These are phyloP conservation scores for Vicugna pacos DNA, from an alignment of 2,113 vertebrate genomes.

Conservation along the genomic window DNA sequence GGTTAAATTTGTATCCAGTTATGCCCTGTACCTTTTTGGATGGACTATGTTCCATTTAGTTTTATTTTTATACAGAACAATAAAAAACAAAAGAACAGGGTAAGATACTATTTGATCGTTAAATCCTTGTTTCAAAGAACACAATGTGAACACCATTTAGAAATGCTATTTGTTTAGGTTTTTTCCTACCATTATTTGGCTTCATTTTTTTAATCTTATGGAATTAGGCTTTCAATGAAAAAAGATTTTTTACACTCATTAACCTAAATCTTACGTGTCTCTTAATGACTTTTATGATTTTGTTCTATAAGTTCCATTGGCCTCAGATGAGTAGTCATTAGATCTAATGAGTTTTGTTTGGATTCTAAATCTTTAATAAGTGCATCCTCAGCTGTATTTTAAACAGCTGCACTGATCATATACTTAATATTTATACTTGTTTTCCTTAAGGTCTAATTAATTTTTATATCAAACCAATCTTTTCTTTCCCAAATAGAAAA, in stretches of 20 bases:
- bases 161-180: neutral
- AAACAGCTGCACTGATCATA: neutral
- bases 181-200: neutral
- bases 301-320: neutral
- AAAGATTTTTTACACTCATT: neutral
- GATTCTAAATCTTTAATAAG: neutral
- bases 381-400: neutral
- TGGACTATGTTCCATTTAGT: neutral
- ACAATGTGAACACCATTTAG: neutral
- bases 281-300: neutral
- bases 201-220: neutral
- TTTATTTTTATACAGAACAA: neutral
- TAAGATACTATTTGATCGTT: neutral
- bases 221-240: neutral
- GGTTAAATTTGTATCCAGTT: neutral
- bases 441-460: neutral
- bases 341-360: neutral
- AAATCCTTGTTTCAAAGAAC: neutral
- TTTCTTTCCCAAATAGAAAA: neutral
- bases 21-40: neutral
- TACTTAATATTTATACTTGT: neutral
- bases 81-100: neutral
- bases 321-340: neutral
- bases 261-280: neutral
- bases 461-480: neutral